These are phyloP conservation scores for Agriopis aurantiaria DNA, from an alignment of 2,888 invertebrate genomes.

Conservation along the genomic window DNA sequence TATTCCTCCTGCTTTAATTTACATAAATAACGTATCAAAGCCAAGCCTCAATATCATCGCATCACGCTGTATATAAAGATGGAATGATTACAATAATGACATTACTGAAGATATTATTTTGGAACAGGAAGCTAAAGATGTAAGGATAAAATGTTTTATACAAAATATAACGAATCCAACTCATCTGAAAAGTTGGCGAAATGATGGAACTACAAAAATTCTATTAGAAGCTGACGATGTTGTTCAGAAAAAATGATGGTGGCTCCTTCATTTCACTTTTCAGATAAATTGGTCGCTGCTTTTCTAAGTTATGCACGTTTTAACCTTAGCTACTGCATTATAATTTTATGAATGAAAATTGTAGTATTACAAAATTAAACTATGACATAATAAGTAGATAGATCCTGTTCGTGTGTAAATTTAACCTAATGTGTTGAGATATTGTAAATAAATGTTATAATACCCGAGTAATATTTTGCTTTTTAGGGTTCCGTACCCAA, in stretches of 20 bases:
- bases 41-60: conserved; percentile 9
- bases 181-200: background rate
- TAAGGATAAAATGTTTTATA: conserved; percentile 49
- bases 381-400: conserved; percentile 4
- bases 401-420: conserved; percentile 16
- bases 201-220: background rate
- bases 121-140: conserved; percentile 51
- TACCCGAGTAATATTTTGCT: too few species aligned
- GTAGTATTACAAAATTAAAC: conserved; percentile 2
- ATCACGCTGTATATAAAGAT: conserved; percentile 39
- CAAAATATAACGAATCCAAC: conserved; percentile 20
- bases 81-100: conserved; percentile 48
- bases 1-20: background rate
- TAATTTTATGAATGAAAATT: conserved; percentile 22
- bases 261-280: background rate
- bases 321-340: conserved; percentile 23
- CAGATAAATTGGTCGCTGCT: background rate
- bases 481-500: too few species aligned
- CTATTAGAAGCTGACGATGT: background rate
- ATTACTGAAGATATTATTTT: conserved; percentile 55
- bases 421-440: background rate
- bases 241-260: background rate
- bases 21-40: background rate
- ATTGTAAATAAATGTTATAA: background rate
- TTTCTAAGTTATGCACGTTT: conserved; percentile 13